These are phyloP conservation scores for Pterobdella sp. DNA, from an alignment of 2,888 invertebrate genomes.

Conservation along the genomic window DNA sequence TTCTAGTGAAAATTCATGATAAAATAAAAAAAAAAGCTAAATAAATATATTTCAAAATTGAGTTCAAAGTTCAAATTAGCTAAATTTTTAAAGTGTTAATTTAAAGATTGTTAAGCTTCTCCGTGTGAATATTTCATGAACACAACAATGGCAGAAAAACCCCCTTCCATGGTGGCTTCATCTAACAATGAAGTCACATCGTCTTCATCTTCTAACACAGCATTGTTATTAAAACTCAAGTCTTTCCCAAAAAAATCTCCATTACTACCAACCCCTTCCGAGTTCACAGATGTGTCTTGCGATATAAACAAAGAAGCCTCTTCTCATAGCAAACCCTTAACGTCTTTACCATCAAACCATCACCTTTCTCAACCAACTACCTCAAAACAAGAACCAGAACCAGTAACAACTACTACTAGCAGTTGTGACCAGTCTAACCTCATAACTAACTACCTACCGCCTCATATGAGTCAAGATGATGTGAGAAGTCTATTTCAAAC, in stretches of 20 bases:
- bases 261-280: neutral
- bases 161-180: neutral
- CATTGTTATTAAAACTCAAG: neutral
- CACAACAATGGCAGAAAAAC: neutral
- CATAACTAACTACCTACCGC: constrained; percentile 24
- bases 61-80: no score
- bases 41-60: no score
- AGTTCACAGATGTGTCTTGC: neutral
- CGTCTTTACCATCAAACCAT: no score
- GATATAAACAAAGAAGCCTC: neutral
- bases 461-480: constrained; percentile 26
- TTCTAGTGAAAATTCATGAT: no score
- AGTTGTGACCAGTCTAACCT: constrained; percentile 11
- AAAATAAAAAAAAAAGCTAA: no score
- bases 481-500: constrained; percentile 20
- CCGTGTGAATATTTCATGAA: no score
- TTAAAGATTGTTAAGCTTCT: no score
- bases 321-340: neutral
- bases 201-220: neutral
- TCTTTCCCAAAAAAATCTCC: neutral
- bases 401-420: neutral
- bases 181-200: neutral
- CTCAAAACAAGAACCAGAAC: neutral
- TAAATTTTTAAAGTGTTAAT: no score
- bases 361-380: neutral